These are phyloP conservation scores for Austrofundulus limnaeus DNA, from an alignment of 2,113 vertebrate species.

Conservation along the genomic window DNA sequence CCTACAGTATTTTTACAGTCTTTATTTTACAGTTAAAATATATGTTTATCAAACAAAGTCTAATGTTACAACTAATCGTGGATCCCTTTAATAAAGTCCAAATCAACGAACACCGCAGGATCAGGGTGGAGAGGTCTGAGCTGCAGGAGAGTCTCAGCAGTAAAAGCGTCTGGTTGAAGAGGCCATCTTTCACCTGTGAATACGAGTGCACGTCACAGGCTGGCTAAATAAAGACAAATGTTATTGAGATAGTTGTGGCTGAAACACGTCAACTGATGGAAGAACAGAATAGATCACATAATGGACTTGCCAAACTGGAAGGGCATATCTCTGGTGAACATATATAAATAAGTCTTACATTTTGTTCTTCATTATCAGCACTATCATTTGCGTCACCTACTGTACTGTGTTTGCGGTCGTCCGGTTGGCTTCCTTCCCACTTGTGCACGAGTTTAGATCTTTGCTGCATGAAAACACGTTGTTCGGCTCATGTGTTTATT, in stretches of 20 bases:
- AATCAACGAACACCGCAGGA: neutral
- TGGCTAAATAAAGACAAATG: neutral
- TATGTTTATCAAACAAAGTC: too few species aligned
- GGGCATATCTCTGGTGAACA: neutral
- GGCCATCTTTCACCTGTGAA: neutral
- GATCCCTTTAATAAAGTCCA: slow-evolving; percentile 36
- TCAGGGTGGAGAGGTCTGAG: neutral
- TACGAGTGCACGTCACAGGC: neutral
- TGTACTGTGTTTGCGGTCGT: slow-evolving; percentile 9
- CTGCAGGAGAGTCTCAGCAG: neutral
- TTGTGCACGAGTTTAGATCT: slow-evolving; percentile 16
- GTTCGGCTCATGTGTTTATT: slow-evolving; percentile 64
- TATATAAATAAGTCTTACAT: slow-evolving; percentile 17
- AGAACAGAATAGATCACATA: neutral
- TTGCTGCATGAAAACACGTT: slow-evolving; percentile 41
- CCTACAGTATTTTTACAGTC: too few species aligned
- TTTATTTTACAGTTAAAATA: too few species aligned
- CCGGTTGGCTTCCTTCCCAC: neutral
- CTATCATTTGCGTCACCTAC: slow-evolving; percentile 49
- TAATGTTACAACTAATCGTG: too few species aligned
- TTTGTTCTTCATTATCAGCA: slow-evolving; percentile 23
- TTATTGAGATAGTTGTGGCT: neutral
- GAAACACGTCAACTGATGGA: neutral
- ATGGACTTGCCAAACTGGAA: slow-evolving; percentile 35
- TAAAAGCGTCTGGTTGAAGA: neutral